Conservation (phyloP, 2,797 vertebrate genomes). For the Acropternis orthonyx region DNA sequence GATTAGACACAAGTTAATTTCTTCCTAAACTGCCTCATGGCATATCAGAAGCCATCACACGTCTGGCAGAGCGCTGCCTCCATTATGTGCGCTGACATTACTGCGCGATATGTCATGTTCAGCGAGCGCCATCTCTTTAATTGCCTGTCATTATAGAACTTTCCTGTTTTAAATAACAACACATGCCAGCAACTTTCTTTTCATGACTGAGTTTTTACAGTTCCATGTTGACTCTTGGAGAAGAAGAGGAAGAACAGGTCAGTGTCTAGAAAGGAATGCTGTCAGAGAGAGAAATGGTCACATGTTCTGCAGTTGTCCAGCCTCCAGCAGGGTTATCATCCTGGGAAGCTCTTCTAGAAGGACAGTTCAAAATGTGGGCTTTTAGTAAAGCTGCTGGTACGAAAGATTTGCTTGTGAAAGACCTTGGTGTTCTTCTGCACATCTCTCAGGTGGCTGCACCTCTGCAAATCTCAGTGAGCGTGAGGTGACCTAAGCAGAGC, state of each 20-base stretch:
- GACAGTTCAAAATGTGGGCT: background rate
- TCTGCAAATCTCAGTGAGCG: background rate
- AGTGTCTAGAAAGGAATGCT: background rate
- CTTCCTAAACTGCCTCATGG: slow-evolving; percentile 4
- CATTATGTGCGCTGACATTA: slow-evolving; percentile 6
- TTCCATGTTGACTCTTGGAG: background rate
- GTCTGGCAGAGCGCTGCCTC: background rate
- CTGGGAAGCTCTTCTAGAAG: background rate
- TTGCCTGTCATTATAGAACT: background rate
- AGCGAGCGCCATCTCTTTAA: background rate
- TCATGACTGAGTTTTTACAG: background rate
- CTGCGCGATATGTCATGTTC: slow-evolving; percentile 4
- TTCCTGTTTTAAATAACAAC: background rate
- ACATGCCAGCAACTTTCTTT: background rate
- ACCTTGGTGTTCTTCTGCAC: background rate
- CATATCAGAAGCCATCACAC: background rate
- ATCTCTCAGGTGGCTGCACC: background rate
- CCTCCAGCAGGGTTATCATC: background rate
- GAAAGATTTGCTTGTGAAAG: background rate
- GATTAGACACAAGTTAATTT: slow-evolving; percentile 62
- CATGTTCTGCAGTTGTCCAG: accelerated
- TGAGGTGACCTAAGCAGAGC: background rate
- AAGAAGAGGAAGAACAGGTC: background rate
- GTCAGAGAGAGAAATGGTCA: background rate
- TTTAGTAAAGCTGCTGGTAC: background rate